Evolutionary conservation across 2,113 vertebrate genomes (phyloP).

Genomic region (Peromyscus maniculatus): DNA sequence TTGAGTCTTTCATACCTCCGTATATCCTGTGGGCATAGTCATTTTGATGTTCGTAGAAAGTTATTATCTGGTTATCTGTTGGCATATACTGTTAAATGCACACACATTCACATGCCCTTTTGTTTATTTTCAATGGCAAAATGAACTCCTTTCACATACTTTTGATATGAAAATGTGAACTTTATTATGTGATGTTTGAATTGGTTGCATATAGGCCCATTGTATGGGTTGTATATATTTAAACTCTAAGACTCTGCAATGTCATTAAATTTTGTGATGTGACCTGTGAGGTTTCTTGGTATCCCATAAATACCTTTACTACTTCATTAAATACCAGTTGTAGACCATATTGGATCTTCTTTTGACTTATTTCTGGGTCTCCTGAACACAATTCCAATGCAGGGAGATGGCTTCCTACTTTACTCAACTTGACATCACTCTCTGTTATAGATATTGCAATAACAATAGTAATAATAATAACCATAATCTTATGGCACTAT

Average conservation of each 20-base stretch:
- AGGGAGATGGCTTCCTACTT: neutral
- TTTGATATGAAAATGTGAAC: constrained; percentile 8
- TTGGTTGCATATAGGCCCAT: neutral
- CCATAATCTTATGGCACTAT: neutral
- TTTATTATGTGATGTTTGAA: neutral
- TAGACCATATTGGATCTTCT: neutral
- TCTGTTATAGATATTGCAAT: neutral
- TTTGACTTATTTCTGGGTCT: neutral
- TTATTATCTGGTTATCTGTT: neutral
- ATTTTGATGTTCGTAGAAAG: constrained; percentile 33
- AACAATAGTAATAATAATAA: neutral
- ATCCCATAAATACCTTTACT: neutral
- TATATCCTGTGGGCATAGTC: neutral
- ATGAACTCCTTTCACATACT: neutral
- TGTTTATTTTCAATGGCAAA: constrained; percentile 55
- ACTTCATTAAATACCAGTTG: neutral
- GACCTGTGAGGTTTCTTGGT: neutral
- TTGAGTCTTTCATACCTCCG: neutral
- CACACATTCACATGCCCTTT: neutral
- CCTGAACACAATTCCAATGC: neutral
- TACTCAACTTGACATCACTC: neutral
- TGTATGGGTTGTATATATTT: neutral
- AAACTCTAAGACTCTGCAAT: neutral
- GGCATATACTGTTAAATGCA: neutral
- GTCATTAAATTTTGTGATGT: neutral